Base-by-base conservation (phyloP, 23 tunicate genomes). In the Oikopleura albicans region DNA sequence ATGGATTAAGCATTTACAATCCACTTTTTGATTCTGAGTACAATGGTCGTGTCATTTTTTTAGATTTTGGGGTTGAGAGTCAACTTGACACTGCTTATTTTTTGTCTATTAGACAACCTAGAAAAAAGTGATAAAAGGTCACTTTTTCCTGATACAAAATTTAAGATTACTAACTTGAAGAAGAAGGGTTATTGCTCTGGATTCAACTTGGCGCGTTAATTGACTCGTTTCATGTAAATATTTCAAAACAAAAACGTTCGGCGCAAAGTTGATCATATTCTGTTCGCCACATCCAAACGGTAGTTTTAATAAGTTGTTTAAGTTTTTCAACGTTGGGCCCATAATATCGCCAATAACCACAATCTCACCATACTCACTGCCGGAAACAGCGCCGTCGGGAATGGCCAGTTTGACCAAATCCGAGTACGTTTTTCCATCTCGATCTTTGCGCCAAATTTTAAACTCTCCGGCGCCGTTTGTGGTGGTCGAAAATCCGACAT, bases 241-340 rank as follows among this genome's bases (percentile, higher is more conserved):
- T 66, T 91, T 88, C 39, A 94, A 40, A 2, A 94, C 87, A 88
- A 89, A 90, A 75, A 90, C 79, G 66, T 94, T 94, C 12, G 98
- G 98, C 0, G 98, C 95, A 49, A 94, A 94, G 40, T 94, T 94
- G 75, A 89, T 89, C 88, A 94, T 75, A 66, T 94, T 94, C 40
- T 94, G 98, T 75, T 94, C 98, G 38, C 98, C 98, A 85, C 98
- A 94, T 31, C 98, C 98, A 83, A 84, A 90, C 0, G 98, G 98
- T 38, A 94, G 88, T 37, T 87, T 87, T 0, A 94, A 86, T 27
- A 94, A 66, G 84, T 90, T 90, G 89, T 94, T 88, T 57, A 94
- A 83, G 40, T 94, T 94, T 41, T 86, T 94, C 76, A 94, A 79
- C 2, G 98, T 94, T 35, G 98, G 98, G 0, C 98, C 98, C 98